phyloP scores from a whole-genome alignment of 1,140 invertebrate species.

The Drosophila jambulina region DNA sequence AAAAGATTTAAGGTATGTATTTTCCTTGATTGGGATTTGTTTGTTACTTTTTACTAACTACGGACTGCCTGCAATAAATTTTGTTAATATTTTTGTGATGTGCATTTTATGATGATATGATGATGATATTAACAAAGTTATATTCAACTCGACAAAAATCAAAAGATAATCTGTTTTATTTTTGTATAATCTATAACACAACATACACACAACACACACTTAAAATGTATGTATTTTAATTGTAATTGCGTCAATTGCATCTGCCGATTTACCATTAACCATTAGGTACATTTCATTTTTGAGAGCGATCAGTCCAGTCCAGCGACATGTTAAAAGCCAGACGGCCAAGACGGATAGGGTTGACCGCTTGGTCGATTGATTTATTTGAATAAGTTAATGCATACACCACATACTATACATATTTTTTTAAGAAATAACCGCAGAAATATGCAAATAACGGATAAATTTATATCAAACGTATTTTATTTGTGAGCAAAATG shows the following conservation, averaged over 20 bases:
- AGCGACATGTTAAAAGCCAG: not conserved
- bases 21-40: constrained; percentile 75
- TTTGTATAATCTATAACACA: constrained; percentile 76
- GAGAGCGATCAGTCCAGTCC: constrained; percentile 32
- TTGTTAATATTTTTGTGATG: constrained; percentile 83
- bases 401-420: constrained; percentile 51
- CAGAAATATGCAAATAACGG: constrained; percentile 73
- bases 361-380: constrained; percentile 25
- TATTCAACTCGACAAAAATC: constrained; percentile 82
- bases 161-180: constrained; percentile 84
- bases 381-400: constrained; percentile 62
- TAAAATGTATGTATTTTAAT: constrained; percentile 66
- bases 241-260: constrained; percentile 60
- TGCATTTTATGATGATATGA: constrained; percentile 75
- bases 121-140: constrained; percentile 83
- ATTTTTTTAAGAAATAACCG: constrained; percentile 78
- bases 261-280: constrained; percentile 36
- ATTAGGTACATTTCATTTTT: constrained; percentile 47
- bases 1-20: constrained; percentile 54
- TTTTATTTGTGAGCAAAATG: constrained; percentile 83
- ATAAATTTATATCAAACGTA: constrained; percentile 81
- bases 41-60: constrained; percentile 81
- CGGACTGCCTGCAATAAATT: constrained; percentile 84
- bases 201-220: constrained; percentile 40
- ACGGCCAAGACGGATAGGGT: constrained; percentile 9